These are phyloP conservation scores for Perccottus glenii DNA, from an alignment of 2,113 vertebrate genomes.

Conservation along the genomic window DNA sequence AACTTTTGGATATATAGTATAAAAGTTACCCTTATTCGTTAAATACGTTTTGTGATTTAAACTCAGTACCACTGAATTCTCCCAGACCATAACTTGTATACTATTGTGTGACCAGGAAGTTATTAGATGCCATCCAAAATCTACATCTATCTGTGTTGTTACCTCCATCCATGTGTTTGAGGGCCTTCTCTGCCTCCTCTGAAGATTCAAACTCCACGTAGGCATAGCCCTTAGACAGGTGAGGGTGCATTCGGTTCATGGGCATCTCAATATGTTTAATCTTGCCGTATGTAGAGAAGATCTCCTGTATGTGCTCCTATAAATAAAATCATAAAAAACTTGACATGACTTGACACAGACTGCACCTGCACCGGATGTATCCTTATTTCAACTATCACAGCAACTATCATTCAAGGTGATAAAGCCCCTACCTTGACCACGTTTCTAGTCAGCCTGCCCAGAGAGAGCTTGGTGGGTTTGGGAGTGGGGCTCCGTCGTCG, in stretches of 20 bases:
- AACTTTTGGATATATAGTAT: too few relatives aligned
- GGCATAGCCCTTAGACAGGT: constrained; percentile 92
- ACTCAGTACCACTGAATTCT: too few relatives aligned
- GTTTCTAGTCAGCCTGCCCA: constrained; percentile 91
- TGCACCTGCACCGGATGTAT: background rate
- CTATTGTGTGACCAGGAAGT: too few relatives aligned
- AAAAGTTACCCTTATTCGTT: too few relatives aligned
- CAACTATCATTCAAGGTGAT: background rate
- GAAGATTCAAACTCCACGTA: constrained; percentile 94
- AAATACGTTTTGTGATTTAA: too few relatives aligned
- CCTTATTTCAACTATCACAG: background rate
- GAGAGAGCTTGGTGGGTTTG: constrained; percentile 92
- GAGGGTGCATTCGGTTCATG: constrained; percentile 88
- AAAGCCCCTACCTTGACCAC: constrained; percentile 86
- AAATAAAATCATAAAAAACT: background rate
- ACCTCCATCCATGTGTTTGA: constrained; percentile 99
- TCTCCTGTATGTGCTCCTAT: constrained; percentile 97
- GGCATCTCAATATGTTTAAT: constrained; percentile 99
- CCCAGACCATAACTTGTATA: too few relatives aligned
- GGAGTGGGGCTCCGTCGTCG: constrained; percentile 89
- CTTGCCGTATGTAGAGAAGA: constrained; percentile 94
- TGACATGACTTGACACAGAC: background rate
- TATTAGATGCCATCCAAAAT: too few relatives aligned
- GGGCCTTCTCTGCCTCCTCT: constrained; percentile 92
- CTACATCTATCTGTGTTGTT: background rate